Evolutionary conservation across 2,888 invertebrate species (phyloP).

Genomic region (Azorinus chamasolen): DNA sequence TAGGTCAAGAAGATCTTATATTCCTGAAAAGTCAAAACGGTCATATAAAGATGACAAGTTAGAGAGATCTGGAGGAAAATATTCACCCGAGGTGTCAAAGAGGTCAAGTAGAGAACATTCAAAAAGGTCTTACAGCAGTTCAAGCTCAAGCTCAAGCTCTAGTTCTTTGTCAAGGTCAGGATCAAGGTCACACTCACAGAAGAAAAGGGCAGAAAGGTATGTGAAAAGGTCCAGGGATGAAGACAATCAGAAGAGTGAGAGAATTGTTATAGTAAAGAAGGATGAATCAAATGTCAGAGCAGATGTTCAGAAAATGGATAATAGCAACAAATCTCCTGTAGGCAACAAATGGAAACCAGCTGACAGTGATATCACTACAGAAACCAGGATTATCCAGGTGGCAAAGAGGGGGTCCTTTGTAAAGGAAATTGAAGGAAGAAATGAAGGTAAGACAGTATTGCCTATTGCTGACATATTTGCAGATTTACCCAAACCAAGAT

Average conservation of each 20-base stretch:
- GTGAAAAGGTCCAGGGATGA: constrained; percentile 7
- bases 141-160: background rate
- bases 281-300: too few relatives aligned
- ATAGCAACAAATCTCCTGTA: too few relatives aligned
- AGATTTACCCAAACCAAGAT: constrained; percentile 28
- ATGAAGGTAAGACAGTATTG: background rate
- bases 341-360: too few relatives aligned
- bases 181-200: constrained; percentile 2
- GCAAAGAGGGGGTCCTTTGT: background rate
- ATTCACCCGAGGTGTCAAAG: background rate
- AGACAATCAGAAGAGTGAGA: too few relatives aligned
- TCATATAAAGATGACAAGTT: too few relatives aligned
- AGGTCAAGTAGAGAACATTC: too few relatives aligned
- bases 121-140: too few relatives aligned
- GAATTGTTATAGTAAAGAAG: too few relatives aligned
- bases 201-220: background rate
- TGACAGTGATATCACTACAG: too few relatives aligned
- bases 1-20: too few relatives aligned
- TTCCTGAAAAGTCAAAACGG: background rate
- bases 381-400: background rate
- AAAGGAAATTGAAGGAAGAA: background rate
- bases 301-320: too few relatives aligned
- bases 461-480: constrained; percentile 47
- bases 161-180: too few relatives aligned
- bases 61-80: background rate